phyloP scores from a whole-genome alignment of 2,113 vertebrate species.

The Chrysochloris asiatica region DNA sequence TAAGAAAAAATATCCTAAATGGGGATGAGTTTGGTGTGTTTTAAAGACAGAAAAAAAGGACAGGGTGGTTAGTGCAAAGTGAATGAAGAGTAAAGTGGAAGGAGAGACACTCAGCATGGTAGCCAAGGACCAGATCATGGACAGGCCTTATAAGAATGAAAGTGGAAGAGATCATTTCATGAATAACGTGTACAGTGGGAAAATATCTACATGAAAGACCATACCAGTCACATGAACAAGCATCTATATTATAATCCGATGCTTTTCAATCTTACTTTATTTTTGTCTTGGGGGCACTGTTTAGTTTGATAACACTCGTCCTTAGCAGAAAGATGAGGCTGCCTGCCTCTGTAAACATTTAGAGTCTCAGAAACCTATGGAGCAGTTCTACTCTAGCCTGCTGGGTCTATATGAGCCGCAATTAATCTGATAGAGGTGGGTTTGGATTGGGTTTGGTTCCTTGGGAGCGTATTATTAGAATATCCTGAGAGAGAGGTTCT shows the following conservation, averaged over 20 bases:
- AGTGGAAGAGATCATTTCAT: neutral
- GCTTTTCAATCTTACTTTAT: constrained; percentile 18
- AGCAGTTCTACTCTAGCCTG: no score
- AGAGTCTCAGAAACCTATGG: no score
- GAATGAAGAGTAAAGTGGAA: neutral
- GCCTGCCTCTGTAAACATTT: no score
- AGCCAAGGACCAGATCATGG: neutral
- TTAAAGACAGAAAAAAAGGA: neutral
- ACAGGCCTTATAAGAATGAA: neutral
- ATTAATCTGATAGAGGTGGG: no score
- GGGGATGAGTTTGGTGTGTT: neutral
- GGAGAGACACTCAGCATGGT: neutral
- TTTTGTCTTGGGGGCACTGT: neutral
- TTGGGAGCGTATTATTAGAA: neutral
- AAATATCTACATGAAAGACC: neutral
- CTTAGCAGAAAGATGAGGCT: no score
- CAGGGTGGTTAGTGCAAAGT: neutral
- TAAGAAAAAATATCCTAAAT: neutral
- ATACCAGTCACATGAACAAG: neutral
- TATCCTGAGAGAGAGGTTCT: neutral
- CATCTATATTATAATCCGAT: neutral
- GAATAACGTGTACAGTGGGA: neutral
- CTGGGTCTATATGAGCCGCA: no score
- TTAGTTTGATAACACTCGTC: neutral
- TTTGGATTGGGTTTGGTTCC: no score